Base-by-base conservation (phyloP, 2,888 invertebrate species). In the Acronicta aceris region DNA sequence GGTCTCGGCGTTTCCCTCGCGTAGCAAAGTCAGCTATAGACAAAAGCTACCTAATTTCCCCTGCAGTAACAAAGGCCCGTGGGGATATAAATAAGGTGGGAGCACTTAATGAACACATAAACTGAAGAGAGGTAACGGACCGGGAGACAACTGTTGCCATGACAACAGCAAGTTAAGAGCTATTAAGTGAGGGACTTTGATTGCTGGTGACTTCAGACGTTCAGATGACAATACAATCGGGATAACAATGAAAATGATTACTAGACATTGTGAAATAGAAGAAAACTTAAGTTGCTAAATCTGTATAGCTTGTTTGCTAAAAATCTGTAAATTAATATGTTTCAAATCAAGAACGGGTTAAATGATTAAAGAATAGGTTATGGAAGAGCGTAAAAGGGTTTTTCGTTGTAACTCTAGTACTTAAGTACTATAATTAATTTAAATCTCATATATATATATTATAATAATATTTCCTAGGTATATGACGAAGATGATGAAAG, bases 21-120 rank as follows among this genome's bases (percentile, higher is more conserved):
- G 79, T 75, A 83, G 90, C 88, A 72, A 81, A 88, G 85, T 92
- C 91, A 90, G 88, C 89, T 76, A 78, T 79, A 89, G 90, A 92
- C 89, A 92, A 90, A 89, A 86, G 84, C 88, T 86, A 84, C 84
- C 88, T 90, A 89, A 90, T 89, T 84, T 85, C 86, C 87, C 86
- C 87, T 79, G 81, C 83, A 81, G 85, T 81, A 83, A 90, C 89
- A 91, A 92, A 86, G 83, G 87, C 88, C 88, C 81, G 77, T 82
- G 87, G 90, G 88, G 90, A 89, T 89, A 91, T 92, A 92, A 92
- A 91, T 91, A 92, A 89, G 84, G 85, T 82, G 87, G 84, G 83
- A 87, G 86, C 91, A 89, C 91, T 92, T 92, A 92, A 92, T 92
- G 91, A 91, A 92, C 91, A 90, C 89, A 90, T 91, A 90, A 89